These are phyloP conservation scores for Aethes cnicana DNA, from an alignment of 2,888 invertebrate species.

Conservation along the genomic window DNA sequence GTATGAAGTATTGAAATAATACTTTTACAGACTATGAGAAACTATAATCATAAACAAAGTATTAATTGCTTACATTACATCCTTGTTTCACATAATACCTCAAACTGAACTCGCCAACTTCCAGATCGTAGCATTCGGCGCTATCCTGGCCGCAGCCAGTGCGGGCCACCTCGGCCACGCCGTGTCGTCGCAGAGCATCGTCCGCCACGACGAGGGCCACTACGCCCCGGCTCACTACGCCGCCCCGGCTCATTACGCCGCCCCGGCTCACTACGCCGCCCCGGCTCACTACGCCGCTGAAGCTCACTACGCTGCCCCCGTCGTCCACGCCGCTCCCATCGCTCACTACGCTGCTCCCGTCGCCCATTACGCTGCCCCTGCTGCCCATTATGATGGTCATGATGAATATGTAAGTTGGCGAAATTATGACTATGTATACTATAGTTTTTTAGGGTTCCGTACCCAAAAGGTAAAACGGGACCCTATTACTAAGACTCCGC, in stretches of 20 bases:
- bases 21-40: too few relatives aligned
- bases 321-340: slow-evolving; percentile 39
- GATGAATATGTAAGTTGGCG: slow-evolving; percentile 42
- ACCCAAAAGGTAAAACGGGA: too few relatives aligned
- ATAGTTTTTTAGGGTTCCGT: too few relatives aligned
- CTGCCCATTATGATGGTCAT: slow-evolving; percentile 41
- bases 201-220: slow-evolving; percentile 58
- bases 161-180: slow-evolving; percentile 65
- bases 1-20: too few relatives aligned
- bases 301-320: slow-evolving; percentile 30
- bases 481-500: too few relatives aligned
- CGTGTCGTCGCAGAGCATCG: slow-evolving; percentile 62
- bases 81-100: too few relatives aligned
- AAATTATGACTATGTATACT: too few relatives aligned
- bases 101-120: too few relatives aligned
- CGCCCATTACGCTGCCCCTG: slow-evolving; percentile 35
- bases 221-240: slow-evolving; percentile 45
- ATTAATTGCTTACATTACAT: too few relatives aligned
- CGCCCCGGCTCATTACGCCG: slow-evolving; percentile 33
- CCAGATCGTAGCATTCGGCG: slow-evolving; percentile 69
- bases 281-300: slow-evolving; percentile 41
- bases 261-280: slow-evolving; percentile 38
- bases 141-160: slow-evolving; percentile 67
- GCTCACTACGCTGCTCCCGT: slow-evolving; percentile 40
- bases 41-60: too few relatives aligned